Base-by-base conservation (phyloP, 2,888 invertebrate genomes). In the Cartodere bifasciata region DNA sequence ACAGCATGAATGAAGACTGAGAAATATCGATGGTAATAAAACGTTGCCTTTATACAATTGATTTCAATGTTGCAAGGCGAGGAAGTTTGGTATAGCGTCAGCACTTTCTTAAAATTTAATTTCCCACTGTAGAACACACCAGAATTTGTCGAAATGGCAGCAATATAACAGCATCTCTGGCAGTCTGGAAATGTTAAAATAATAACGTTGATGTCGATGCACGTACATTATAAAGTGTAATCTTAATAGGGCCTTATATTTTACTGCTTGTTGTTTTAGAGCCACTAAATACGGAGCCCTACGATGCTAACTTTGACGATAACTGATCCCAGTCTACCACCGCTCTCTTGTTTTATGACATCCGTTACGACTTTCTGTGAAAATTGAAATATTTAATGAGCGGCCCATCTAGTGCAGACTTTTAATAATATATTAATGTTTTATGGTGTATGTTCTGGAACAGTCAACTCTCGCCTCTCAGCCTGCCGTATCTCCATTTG, bases 371-470 rank as follows among this genome's bases (percentile, higher is more conserved):
- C 45, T 42, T 46, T 42, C 42, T 33, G 40, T 37, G 49, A 48
- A 52, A 52, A 52, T 50, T 50, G 49, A 52, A 52, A 51, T 49
- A 49, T 49, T 50, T 50, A 48, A 48, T 46, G 48, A 40, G 43
- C 31, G 26, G 30, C 38, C 36, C 34, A 37, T 38, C 25, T 24
- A 38, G n/a, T n/a, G n/a, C n/a, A n/a, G n/a, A n/a, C n/a, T n/a
- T n/a, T n/a, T n/a, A n/a, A n/a, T n/a, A n/a, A n/a, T n/a, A n/a
- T n/a, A n/a, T n/a, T n/a, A n/a, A n/a, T n/a, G n/a, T n/a, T n/a
- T n/a, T n/a, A n/a, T n/a, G n/a, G n/a, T n/a, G n/a, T n/a, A n/a
- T n/a, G n/a, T n/a, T n/a, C n/a, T n/a, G n/a, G n/a, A n/a, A n/a
- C n/a, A n/a, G n/a, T n/a, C n/a, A n/a, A n/a, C n/a, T n/a, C n/a